These are phyloP conservation scores for Hermodice carunculata DNA, from an alignment of 2,888 invertebrate species.

Conservation along the genomic window DNA sequence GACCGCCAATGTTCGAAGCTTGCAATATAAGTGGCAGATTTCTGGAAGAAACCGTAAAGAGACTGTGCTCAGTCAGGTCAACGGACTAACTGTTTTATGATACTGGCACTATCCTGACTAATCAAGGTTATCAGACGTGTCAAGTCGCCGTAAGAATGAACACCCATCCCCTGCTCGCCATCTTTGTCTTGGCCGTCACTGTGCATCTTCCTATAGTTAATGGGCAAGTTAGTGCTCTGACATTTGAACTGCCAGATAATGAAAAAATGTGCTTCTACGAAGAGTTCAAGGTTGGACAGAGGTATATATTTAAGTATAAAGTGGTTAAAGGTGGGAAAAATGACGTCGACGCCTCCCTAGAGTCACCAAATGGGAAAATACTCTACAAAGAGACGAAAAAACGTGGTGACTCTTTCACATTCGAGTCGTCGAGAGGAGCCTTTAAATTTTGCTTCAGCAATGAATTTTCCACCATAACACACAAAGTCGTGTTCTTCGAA, in stretches of 20 bases:
- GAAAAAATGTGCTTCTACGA: constrained; percentile 59
- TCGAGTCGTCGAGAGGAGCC: constrained; percentile 60
- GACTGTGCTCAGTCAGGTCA: too few species aligned
- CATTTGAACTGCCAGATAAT: constrained; percentile 60
- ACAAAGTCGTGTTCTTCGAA: constrained; percentile 60
- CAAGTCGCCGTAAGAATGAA: too few species aligned
- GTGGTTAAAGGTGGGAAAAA: constrained; percentile 62
- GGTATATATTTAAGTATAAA: constrained; percentile 55
- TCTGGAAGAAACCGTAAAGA: too few species aligned
- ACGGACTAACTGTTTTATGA: too few species aligned
- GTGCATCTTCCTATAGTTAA: too few species aligned
- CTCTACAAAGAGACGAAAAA: constrained; percentile 53
- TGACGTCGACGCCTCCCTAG: constrained; percentile 59
- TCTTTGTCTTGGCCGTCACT: too few species aligned
- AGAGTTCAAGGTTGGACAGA: constrained; percentile 47
- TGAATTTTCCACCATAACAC: constrained; percentile 61
- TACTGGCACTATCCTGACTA: too few species aligned
- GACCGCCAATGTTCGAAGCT: too few species aligned
- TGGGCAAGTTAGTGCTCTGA: too few species aligned
- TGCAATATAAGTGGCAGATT: too few species aligned
- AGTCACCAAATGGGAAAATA: constrained; percentile 59
- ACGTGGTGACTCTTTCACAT: constrained; percentile 41
- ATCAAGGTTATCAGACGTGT: too few species aligned
- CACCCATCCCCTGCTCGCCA: too few species aligned
- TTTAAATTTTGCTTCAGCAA: constrained; percentile 59